Evolutionary conservation across 2,888 invertebrate genomes (phyloP).

Genomic region (Drosophila kuntzei): DNA sequence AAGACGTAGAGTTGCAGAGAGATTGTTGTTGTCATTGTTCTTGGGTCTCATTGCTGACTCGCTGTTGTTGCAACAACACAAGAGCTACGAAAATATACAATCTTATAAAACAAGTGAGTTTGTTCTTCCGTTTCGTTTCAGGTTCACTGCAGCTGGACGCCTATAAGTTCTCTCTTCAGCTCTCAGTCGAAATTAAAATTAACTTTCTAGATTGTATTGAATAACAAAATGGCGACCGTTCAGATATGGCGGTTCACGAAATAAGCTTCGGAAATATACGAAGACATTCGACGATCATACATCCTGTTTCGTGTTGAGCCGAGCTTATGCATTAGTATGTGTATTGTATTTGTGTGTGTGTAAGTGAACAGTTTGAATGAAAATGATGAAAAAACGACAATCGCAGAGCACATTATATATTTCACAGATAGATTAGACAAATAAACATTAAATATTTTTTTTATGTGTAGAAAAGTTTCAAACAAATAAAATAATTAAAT

Average conservation of each 20-base stretch:
- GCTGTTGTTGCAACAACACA: constrained; percentile 39
- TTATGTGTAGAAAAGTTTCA: neutral
- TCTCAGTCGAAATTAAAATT: constrained; percentile 3
- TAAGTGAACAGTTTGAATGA: neutral
- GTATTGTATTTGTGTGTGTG: neutral
- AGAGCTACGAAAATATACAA: constrained; percentile 40
- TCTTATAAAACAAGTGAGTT: constrained; percentile 48
- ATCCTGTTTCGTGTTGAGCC: constrained; percentile 31
- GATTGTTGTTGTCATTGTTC: constrained; percentile 25
- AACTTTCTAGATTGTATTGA: constrained; percentile 7
- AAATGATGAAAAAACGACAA: neutral
- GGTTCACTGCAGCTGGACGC: constrained; percentile 16
- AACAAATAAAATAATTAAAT: neutral
- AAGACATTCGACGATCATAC: constrained; percentile 37
- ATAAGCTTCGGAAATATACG: constrained; percentile 34
- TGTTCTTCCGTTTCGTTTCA: constrained; percentile 50
- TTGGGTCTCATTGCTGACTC: constrained; percentile 18
- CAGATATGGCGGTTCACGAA: constrained; percentile 29
- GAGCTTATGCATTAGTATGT: neutral
- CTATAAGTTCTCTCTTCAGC: constrained; percentile 1
- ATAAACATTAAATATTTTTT: neutral
- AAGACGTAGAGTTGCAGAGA: constrained; percentile 43
- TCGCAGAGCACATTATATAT: neutral
- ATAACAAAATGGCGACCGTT: constrained; percentile 44
- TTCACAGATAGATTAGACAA: neutral